Percentiles rank a stretch among this genome's conserved stretches.
phyloP scores from a whole-genome alignment of 2,113 vertebrate species.

The Serinus canaria region DNA sequence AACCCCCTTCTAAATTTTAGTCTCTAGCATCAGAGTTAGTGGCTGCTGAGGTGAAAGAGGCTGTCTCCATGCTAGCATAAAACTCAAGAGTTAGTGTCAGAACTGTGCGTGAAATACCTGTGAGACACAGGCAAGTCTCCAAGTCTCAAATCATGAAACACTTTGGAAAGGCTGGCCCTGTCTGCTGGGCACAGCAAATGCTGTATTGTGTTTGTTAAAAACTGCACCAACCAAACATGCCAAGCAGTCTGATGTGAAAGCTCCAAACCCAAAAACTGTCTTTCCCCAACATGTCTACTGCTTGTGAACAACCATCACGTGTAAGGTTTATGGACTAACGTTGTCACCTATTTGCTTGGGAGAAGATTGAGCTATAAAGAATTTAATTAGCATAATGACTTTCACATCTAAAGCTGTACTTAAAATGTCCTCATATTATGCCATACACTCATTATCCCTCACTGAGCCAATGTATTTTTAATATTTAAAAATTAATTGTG shows the following conservation, averaged over 20 bases:
- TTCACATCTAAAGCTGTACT: constrained; percentile 15
- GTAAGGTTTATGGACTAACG: background rate
- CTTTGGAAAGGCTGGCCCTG: background rate
- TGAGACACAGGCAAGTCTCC: background rate
- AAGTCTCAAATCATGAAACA: background rate
- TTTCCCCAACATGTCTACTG: background rate
- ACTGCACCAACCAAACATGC: background rate
- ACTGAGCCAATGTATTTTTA: constrained; percentile 25
- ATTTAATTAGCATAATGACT: constrained; percentile 27
- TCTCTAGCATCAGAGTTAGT: background rate
- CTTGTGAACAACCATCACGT: background rate
- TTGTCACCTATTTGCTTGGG: background rate
- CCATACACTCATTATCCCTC: background rate
- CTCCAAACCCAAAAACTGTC: background rate
- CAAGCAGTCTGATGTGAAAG: background rate
- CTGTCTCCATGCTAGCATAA: background rate
- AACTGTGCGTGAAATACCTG: background rate
- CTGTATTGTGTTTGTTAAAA: background rate
- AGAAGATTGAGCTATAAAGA: background rate
- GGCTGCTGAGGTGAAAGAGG: background rate
- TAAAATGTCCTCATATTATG: background rate
- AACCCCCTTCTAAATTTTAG: background rate
- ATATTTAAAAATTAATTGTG: constrained; percentile 54
- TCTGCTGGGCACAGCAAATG: background rate
- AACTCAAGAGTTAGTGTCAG: background rate